phyloP scores from a whole-genome alignment of 1,140 invertebrate species.

The Portunus trituberculatus region DNA sequence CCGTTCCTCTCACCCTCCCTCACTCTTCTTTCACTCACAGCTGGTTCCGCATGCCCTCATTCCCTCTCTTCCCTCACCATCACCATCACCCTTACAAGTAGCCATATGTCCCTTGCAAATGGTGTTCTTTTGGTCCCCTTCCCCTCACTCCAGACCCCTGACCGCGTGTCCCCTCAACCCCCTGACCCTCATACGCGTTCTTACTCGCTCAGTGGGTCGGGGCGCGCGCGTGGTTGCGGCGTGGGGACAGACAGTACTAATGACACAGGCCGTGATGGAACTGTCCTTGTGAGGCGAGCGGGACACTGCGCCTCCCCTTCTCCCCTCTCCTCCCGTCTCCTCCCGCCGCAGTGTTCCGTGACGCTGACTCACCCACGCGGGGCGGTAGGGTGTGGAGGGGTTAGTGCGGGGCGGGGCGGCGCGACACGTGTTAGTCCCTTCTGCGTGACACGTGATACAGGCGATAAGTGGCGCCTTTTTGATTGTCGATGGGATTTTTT shows the following conservation, averaged over 20 bases:
- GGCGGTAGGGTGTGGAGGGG: not conserved
- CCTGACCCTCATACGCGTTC: not conserved
- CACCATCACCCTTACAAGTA: not conserved
- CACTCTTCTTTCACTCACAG: not conserved
- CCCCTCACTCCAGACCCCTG: not conserved
- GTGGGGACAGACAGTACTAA: not conserved
- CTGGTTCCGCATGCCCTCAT: not conserved
- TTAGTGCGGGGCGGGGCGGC: not conserved
- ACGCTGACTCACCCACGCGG: not conserved
- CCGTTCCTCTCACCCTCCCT: not conserved
- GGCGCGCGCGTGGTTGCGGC: not conserved
- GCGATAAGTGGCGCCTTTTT: not conserved
- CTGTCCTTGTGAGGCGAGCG: not conserved
- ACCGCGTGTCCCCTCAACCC: not conserved
- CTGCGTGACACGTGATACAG: not conserved
- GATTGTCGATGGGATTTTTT: not conserved
- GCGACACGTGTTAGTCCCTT: not conserved
- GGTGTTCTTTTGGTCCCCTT: not conserved
- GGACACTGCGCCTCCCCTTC: not conserved
- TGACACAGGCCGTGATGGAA: not conserved
- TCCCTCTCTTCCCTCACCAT: not conserved
- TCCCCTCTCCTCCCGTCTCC: not conserved
- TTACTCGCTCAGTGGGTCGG: not conserved
- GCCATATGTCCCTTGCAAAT: constrained; percentile 6
- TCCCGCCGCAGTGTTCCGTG: not conserved